phyloP scores from a whole-genome alignment of 2,797 vertebrate genomes.

The Pygocentrus nattereri region DNA sequence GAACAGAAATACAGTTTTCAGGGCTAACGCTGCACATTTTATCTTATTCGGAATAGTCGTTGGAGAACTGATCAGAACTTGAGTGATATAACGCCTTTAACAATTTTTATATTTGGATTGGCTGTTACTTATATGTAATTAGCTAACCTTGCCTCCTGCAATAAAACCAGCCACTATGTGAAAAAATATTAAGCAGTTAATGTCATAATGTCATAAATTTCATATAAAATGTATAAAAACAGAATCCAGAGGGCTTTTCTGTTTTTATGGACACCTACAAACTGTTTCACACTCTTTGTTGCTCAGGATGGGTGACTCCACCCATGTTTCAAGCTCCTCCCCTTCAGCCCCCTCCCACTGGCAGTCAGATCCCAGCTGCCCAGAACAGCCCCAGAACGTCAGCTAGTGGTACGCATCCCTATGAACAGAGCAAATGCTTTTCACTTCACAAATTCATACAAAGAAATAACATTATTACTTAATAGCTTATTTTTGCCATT shows the following conservation, averaged over 20 bases:
- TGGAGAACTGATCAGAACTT: background rate
- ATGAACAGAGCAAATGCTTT: background rate
- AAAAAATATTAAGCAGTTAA: too few relatives aligned
- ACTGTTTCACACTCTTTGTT: background rate
- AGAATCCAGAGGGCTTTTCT: background rate
- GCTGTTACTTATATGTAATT: too few relatives aligned
- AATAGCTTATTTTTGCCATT: background rate
- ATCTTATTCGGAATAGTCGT: background rate
- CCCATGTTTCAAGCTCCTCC: slow-evolving; percentile 81
- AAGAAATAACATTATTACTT: background rate
- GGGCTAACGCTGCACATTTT: background rate
- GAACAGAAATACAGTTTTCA: background rate
- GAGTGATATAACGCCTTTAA: too few relatives aligned
- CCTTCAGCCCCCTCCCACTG: slow-evolving; percentile 69
- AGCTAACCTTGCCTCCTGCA: too few relatives aligned
- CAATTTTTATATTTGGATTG: too few relatives aligned
- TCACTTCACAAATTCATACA: background rate
- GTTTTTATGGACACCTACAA: background rate
- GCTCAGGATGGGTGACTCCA: slow-evolving; percentile 82
- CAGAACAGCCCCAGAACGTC: slow-evolving; percentile 68
- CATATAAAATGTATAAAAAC: background rate
- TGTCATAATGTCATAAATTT: too few relatives aligned
- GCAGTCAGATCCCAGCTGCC: slow-evolving; percentile 69
- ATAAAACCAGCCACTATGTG: too few relatives aligned
- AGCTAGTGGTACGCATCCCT: slow-evolving; percentile 66